Percentiles rank a stretch among this genome's conserved stretches.
Evolutionary conservation across 1,140 invertebrate genomes (phyloP).

Genomic region (Ceratitis capitata): DNA sequence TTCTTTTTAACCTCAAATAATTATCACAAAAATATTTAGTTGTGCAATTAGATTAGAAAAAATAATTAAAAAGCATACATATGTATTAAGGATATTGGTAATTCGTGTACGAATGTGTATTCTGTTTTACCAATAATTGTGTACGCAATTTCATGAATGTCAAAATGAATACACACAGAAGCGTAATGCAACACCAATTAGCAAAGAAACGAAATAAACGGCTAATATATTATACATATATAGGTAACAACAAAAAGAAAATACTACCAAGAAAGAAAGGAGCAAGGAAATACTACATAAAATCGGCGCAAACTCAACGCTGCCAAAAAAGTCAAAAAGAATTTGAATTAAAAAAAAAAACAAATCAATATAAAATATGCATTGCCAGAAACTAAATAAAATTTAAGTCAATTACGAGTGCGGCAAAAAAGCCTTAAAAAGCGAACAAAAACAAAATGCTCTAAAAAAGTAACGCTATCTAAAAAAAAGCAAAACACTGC

Average conservation of each 20-base stretch:
- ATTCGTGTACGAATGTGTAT: background rate
- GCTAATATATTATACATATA: background rate
- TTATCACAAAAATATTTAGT: too few species aligned
- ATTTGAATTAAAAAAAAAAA: background rate
- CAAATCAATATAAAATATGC: background rate
- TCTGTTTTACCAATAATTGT: background rate
- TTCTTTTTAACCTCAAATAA: too few species aligned
- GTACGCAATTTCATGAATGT: background rate
- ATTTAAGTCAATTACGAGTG: background rate
- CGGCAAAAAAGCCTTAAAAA: background rate
- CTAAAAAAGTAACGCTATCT: background rate
- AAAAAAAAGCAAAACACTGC: background rate
- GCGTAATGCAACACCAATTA: background rate
- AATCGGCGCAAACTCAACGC: background rate
- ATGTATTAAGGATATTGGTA: background rate
- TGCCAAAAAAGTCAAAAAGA: background rate
- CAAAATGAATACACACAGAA: background rate
- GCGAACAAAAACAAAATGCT: background rate
- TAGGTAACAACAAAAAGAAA: background rate
- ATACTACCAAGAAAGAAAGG: background rate
- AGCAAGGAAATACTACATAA: background rate
- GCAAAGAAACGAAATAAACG: background rate
- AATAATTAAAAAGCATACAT: too few species aligned
- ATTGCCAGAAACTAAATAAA: constrained; percentile 16
- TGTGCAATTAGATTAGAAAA: too few species aligned